phyloP scores from a whole-genome alignment of 1,140 invertebrate species.

The Drosophila lacteicornis region DNA sequence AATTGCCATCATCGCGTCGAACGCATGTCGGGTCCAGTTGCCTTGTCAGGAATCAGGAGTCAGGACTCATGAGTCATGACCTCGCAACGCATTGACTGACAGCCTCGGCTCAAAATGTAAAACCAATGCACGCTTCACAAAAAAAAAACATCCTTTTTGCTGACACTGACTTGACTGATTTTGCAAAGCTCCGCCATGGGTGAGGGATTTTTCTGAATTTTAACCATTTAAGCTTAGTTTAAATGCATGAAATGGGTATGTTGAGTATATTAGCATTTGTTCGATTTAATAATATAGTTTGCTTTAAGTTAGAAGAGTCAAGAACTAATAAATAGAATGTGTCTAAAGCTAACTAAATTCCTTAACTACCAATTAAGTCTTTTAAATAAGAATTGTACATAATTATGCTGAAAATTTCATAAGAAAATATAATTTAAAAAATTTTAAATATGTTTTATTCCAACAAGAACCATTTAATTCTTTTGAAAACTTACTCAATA shows the following conservation, averaged over 20 bases:
- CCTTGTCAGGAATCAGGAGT: conserved; percentile 33
- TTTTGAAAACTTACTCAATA: not conserved
- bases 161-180: conserved; percentile 61
- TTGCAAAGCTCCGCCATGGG: conserved; percentile 33
- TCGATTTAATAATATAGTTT: too few relatives aligned
- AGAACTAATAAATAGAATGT: too few relatives aligned
- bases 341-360: too few relatives aligned
- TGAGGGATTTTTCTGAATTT: conserved; percentile 18
- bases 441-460: too few relatives aligned
- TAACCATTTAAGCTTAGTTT: not conserved
- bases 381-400: too few relatives aligned
- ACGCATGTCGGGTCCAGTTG: conserved; percentile 70
- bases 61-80: conserved; percentile 53
- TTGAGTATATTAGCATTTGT: not conserved
- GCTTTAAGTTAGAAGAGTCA: too few relatives aligned
- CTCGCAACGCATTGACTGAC: conserved; percentile 69
- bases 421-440: too few relatives aligned
- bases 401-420: too few relatives aligned
- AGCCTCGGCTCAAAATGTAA: conserved; percentile 66
- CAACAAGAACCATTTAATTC: too few relatives aligned
- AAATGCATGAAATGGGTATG: not conserved
- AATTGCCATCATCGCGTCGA: conserved; percentile 78
- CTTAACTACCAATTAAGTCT: too few relatives aligned
- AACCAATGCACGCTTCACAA: conserved; percentile 59
- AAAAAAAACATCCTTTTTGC: conserved; percentile 4